These are phyloP conservation scores for Acrossocheilus wenchowensis DNA, from an alignment of 2,797 vertebrate species.

Conservation along the genomic window DNA sequence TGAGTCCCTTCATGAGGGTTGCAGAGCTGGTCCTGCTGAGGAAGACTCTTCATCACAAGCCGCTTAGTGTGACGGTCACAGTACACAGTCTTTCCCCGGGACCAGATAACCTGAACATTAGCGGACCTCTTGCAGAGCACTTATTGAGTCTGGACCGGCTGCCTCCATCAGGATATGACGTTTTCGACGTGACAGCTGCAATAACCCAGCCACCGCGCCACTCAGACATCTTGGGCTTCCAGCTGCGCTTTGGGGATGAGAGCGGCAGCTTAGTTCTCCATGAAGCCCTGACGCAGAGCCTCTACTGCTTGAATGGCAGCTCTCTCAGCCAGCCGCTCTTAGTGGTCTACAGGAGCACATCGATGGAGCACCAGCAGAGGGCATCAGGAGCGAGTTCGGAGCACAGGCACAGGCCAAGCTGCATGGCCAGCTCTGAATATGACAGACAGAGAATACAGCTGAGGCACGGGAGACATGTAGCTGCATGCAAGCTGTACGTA, in stretches of 20 bases:
- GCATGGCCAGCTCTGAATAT: conserved; percentile 15
- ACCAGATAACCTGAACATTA: conserved; percentile 57
- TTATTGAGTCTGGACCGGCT: conserved; percentile 69
- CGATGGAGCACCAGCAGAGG: conserved; percentile 32
- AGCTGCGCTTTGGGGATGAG: conserved; percentile 77
- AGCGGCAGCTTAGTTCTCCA: conserved; percentile 75
- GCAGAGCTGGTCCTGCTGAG: conserved; percentile 76
- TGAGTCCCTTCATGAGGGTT: conserved; percentile 68
- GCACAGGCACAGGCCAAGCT: conserved; percentile 36
- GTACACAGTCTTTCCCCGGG: conserved; percentile 66
- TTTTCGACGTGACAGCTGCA: conserved; percentile 72
- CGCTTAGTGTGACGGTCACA: conserved; percentile 71
- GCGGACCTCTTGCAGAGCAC: conserved; percentile 68
- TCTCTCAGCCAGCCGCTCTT: conserved; percentile 71
- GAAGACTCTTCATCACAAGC: conserved; percentile 71
- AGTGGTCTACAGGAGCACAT: conserved; percentile 62
- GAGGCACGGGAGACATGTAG: conserved; percentile 31
- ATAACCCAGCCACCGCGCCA: conserved; percentile 54
- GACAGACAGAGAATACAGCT: conserved; percentile 5
- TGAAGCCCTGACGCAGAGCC: conserved; percentile 74
- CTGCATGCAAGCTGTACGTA: conserved; percentile 53
- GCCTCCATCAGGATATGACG: conserved; percentile 73
- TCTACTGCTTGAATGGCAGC: conserved; percentile 69
- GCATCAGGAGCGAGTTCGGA: neutral
- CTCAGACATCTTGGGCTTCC: conserved; percentile 67